Conservation (phyloP, 2,113 vertebrate genomes). For the Spizaetus ornatus region DNA sequence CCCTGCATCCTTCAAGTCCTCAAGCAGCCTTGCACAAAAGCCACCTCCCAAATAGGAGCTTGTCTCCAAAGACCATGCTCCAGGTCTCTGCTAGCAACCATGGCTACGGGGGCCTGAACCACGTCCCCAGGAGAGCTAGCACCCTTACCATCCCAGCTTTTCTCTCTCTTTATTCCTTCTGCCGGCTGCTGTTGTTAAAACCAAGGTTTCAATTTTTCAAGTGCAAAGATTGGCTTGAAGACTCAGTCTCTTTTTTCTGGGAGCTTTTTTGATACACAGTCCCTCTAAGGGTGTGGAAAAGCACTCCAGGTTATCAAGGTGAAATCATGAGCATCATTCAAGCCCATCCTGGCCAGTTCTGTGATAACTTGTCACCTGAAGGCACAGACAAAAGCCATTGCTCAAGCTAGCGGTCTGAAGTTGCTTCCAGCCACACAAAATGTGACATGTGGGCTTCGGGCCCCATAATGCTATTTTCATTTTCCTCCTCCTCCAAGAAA, state of each 20-base stretch:
- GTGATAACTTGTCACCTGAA: background rate
- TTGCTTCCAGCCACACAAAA: background rate
- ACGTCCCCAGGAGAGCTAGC: background rate
- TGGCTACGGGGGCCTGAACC: background rate
- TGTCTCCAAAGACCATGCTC: background rate
- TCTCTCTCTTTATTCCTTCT: background rate
- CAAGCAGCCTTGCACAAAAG: background rate
- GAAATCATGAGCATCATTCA: background rate
- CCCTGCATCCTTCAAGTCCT: background rate
- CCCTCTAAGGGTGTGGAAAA: background rate
- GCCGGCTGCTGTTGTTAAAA: background rate
- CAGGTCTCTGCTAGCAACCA: background rate
- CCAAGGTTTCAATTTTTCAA: background rate
- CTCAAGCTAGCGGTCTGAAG: background rate
- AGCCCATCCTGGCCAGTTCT: background rate
- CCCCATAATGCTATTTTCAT: background rate
- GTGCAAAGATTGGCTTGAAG: background rate
- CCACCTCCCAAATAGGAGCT: background rate
- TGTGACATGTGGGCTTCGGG: background rate
- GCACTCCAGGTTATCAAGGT: background rate
- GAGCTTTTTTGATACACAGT: background rate
- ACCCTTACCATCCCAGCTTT: rapidly evolving
- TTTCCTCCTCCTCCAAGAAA: slow-evolving; percentile 21
- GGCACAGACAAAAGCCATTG: background rate
- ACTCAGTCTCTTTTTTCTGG: background rate